Conservation (phyloP, 2,888 invertebrate genomes). For the Catocala nupta region DNA sequence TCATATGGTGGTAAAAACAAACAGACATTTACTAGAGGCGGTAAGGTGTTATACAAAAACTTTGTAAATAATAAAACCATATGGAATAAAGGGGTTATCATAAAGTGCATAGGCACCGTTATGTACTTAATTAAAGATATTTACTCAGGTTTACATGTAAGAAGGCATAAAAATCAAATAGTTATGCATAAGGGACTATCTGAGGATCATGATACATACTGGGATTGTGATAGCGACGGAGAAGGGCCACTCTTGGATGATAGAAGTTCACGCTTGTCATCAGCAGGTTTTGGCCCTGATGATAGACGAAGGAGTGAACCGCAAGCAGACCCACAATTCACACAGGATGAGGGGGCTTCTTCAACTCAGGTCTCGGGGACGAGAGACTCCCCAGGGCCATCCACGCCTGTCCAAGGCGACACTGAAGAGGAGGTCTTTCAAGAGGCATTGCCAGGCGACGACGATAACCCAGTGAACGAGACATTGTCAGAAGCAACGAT, state of each 20-base stretch:
- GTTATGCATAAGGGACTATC: neutral
- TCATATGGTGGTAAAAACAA: slow-evolving; percentile 7
- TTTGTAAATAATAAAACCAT: neutral
- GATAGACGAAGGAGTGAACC: no score
- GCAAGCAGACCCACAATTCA: no score
- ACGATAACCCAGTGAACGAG: no score
- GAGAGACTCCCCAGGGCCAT: no score
- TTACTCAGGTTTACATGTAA: neutral
- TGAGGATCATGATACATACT: no score
- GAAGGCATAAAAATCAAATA: neutral
- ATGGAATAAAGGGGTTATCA: neutral
- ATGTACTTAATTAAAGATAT: neutral
- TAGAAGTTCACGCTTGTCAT: neutral
- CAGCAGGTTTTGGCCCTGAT: no score
- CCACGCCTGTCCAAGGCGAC: no score
- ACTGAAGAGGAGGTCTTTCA: no score
- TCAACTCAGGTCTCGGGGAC: no score
- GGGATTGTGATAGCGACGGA: neutral
- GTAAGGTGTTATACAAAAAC: neutral
- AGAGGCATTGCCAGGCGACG: no score
- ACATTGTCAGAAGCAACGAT: no score
- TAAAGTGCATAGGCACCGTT: neutral
- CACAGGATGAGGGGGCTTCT: no score
- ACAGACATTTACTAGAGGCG: neutral
- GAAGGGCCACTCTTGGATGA: neutral